phyloP scores from a whole-genome alignment of 1,140 invertebrate genomes.

The Bicyclus anynana region DNA sequence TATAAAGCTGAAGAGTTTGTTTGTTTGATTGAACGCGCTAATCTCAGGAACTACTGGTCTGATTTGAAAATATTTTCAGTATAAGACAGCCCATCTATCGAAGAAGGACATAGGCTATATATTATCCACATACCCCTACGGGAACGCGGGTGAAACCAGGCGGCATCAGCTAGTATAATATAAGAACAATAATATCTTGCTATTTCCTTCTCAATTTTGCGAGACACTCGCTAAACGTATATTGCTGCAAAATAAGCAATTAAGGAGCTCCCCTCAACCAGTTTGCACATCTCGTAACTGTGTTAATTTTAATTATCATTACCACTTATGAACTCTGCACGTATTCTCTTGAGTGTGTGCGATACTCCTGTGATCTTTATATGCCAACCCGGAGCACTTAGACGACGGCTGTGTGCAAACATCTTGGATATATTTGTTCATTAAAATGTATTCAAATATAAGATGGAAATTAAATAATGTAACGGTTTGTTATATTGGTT shows the following conservation, averaged over 20 bases:
- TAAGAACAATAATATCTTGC: no score
- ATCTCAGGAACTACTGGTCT: no score
- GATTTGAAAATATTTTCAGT: no score
- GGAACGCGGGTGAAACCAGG: no score
- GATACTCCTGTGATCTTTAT: slow-evolving; percentile 8
- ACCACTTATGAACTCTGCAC: background rate
- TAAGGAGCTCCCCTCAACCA: slow-evolving; percentile 50
- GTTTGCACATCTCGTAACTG: slow-evolving; percentile 55
- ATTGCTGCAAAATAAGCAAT: slow-evolving; percentile 57
- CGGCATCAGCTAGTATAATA: no score
- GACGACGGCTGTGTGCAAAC: background rate
- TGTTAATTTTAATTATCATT: slow-evolving; percentile 61
- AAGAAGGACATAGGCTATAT: no score
- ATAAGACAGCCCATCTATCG: no score
- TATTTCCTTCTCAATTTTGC: background rate
- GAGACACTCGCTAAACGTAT: slow-evolving; percentile 16
- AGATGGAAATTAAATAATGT: no score
- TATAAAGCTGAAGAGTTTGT: no score
- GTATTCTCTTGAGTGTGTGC: background rate
- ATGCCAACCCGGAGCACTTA: slow-evolving; percentile 7
- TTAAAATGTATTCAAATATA: slow-evolving; percentile 9
- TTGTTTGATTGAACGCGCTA: no score
- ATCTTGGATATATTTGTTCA: slow-evolving; percentile 7
- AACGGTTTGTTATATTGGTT: no score
- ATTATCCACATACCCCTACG: no score